Conservation (phyloP, 2,797 vertebrate genomes). For the Mallotus villosus region DNA sequence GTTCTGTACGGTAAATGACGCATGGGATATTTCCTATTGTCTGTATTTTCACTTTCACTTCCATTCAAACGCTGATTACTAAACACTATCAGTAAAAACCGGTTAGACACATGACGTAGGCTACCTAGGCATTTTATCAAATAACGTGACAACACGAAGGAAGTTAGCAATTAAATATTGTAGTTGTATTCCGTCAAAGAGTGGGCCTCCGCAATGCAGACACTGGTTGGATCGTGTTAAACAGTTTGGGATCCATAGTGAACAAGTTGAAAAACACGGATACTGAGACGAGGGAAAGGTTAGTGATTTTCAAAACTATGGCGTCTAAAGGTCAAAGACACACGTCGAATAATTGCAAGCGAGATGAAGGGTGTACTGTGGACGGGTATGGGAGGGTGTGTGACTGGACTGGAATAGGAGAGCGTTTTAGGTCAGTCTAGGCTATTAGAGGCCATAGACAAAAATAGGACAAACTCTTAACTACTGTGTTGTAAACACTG, state of each 20-base stretch:
- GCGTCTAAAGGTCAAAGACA: neutral
- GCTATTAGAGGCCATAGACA: slow-evolving; percentile 27
- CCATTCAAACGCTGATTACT: no score
- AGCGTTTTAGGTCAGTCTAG: slow-evolving; percentile 46
- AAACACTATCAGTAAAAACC: no score
- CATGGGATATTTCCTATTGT: neutral
- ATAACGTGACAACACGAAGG: no score
- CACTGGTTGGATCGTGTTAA: no score
- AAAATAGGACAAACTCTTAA: slow-evolving; percentile 38
- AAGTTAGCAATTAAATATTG: neutral
- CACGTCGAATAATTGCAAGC: slow-evolving; percentile 10
- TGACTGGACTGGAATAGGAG: slow-evolving; percentile 26
- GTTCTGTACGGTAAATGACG: neutral
- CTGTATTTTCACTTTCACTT: neutral
- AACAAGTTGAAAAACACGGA: neutral
- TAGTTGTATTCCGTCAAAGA: neutral
- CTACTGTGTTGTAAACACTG: slow-evolving; percentile 13
- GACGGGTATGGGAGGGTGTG: slow-evolving; percentile 19
- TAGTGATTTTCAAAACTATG: neutral
- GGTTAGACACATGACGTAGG: no score
- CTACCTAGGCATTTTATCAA: no score
- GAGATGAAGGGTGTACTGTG: slow-evolving; percentile 23
- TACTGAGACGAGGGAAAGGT: neutral
- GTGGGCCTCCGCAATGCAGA: no score
- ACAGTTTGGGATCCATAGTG: no score